These are phyloP conservation scores for Catocala fraxini DNA, from an alignment of 2,888 invertebrate genomes.

Conservation along the genomic window DNA sequence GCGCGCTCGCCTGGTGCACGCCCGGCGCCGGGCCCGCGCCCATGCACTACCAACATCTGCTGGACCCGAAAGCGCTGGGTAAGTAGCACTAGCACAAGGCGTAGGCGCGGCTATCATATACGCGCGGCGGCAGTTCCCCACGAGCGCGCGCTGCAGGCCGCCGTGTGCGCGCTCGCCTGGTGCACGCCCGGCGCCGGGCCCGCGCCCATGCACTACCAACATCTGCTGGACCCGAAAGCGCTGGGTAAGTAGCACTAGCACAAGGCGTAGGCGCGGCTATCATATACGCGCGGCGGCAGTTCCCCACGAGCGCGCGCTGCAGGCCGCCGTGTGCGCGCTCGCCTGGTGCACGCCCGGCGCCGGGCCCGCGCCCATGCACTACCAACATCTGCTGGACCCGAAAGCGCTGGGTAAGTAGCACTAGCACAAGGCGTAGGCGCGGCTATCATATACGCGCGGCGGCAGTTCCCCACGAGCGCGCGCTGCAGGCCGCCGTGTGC, in stretches of 20 bases:
- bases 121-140: constrained; percentile 93
- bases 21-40: constrained; percentile 71
- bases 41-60: constrained; percentile 67
- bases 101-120: constrained; percentile 96
- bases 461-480: constrained; percentile 90
- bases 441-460: constrained; percentile 95
- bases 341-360: constrained; percentile 77
- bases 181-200: constrained; percentile 71
- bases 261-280: constrained; percentile 94
- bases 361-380: constrained; percentile 68
- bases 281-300: constrained; percentile 94
- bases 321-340: constrained; percentile 81
- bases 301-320: constrained; percentile 87
- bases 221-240: constrained; percentile 71
- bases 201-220: constrained; percentile 68
- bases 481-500: constrained; percentile 79
- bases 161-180: constrained; percentile 83
- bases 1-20: constrained; percentile 82
- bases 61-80: constrained; percentile 73
- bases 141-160: constrained; percentile 79
- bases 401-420: too few relatives aligned
- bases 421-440: constrained; percentile 92
- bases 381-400: constrained; percentile 72
- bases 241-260: too few relatives aligned
- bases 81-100: constrained; percentile 25